phyloP scores from a whole-genome alignment of 2,113 vertebrate genomes.

The Eulemur rufifrons region DNA sequence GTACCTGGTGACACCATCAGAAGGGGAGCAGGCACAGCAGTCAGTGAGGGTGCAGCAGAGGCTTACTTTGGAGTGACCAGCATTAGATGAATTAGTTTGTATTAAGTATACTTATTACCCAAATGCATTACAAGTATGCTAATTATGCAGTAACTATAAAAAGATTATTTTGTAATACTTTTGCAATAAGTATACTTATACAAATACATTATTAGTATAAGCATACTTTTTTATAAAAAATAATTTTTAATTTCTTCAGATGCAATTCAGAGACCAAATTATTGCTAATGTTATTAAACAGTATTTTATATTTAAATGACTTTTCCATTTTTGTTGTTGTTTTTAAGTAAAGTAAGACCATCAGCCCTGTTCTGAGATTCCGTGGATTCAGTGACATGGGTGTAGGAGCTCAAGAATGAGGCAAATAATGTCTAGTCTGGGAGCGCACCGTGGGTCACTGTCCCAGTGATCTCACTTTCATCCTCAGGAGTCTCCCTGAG shows the following conservation, averaged over 20 bases:
- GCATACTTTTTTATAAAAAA: neutral
- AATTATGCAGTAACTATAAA: neutral
- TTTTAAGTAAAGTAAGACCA: slow-evolving; percentile 10
- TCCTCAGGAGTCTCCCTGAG: neutral
- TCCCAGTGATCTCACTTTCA: neutral
- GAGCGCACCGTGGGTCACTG: neutral
- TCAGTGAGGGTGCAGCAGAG: neutral
- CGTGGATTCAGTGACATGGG: neutral
- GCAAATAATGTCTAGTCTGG: neutral
- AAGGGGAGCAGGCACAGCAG: neutral
- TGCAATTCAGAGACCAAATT: slow-evolving; percentile 9
- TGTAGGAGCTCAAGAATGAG: neutral
- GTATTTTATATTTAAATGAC: slow-evolving; percentile 17
- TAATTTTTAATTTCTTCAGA: slow-evolving; percentile 26
- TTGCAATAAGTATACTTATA: neutral
- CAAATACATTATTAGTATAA: neutral
- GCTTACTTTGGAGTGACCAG: neutral
- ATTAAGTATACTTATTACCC: neutral
- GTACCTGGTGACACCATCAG: neutral
- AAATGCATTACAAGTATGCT: neutral
- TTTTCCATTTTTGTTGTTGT: neutral
- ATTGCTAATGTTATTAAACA: neutral
- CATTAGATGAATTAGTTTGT: neutral
- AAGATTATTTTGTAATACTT: neutral
- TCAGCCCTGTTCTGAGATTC: neutral